Evolutionary conservation across 2,888 invertebrate genomes (phyloP), one percentile per base, ranked within the genome.

Genomic region (Bursaphelenchus okinawaensis): DNA sequence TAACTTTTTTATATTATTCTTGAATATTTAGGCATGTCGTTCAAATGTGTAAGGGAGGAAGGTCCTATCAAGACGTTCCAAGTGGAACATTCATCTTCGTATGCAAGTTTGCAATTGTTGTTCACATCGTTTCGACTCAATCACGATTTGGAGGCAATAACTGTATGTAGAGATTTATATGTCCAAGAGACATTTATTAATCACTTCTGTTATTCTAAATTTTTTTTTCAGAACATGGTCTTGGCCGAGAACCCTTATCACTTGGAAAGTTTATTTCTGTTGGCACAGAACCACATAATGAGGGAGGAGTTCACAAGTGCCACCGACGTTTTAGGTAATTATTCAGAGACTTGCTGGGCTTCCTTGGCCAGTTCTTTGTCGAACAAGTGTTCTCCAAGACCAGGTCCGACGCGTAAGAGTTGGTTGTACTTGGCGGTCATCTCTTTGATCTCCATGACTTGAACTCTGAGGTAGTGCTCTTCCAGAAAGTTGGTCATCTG

Each of bases 221-320:
- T 12, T 20, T n/a, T 4, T 24, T 64, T 66, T 55, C 52, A 71
- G 71, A 40, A 72, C 27, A 29, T 52, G 22, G 59, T 75, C 51
- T 50, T 71, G 22, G 55, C 55, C 24, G 51, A 66, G 9, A 68
- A 70, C 28, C 68, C 67, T 8, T 80, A 70, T 63, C 80, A 80
- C 66, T 65, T 80, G 50, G 77, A 80, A 51, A 70, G 74, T 7
- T 65, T 80, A 7, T 63, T 80, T 2, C 55, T 77, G 57, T 16
- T 74, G 24, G 67, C 77, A n/a, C 70, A 79, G 62, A 58, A 69
- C 54, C 62, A 65, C 29, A 28, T 64, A 26, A 74, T 76, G 68
- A 71, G 74, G 29, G 80, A 78, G 40, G 78, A 80, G 27, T 58
- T 73, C 7, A 70, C 73, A n/a, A 52, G 63, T 22, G 65, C 74